Base-by-base conservation (phyloP, 2,888 invertebrate species). In the Synanthedon andrenaeformis region DNA sequence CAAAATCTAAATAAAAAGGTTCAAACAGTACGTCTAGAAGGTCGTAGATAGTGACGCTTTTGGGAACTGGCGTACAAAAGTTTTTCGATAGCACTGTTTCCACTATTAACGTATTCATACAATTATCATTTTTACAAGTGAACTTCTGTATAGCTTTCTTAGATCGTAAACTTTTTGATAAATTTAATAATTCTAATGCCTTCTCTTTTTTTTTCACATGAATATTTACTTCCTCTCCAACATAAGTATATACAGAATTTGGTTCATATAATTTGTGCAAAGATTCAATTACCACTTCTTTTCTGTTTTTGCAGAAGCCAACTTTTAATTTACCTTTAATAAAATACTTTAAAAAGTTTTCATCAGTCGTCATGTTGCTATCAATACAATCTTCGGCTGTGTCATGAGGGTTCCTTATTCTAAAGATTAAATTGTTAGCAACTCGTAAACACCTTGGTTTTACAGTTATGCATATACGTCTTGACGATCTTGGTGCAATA, bases 401-500 rank as follows among this genome's bases (percentile, higher is more conserved):
- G 53, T 72, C 66, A 58, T 75, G 70, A 11, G 76, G 69, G 55
- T 84, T 85, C 57, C 69, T 71, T 49, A 87, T 69, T 65, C 67
- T 65, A 57, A 85, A 84, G 14, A 53, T 56, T 55, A 84, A 60
- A 35, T 54, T 56, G 52, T 69, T 74, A 54, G 62, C 62, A 23
- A 80, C 58, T 61, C 71, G 71, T 17, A 82, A 65, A 58, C 71
- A 62, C 3, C 70, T 72, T 6, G 86, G 84, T 64, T 71, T 80
- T 4, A 77, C 57, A 23, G 71, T 72, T 52, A 87, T 57, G 1
- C 63, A 53, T 56, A 86, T 50, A 55, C 62, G 64, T 63, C 64
- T 72, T 4, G 75, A 73, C 14, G 77, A 74, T 54, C 76, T 74
- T 1, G 89, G 82, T 23, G 63, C 58, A 52, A 90, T 63, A n/a